Evolutionary conservation across 2,797 vertebrate species (phyloP), one percentile per base, ranked within the genome.

Genomic region (Trachops cirrhosus): DNA sequence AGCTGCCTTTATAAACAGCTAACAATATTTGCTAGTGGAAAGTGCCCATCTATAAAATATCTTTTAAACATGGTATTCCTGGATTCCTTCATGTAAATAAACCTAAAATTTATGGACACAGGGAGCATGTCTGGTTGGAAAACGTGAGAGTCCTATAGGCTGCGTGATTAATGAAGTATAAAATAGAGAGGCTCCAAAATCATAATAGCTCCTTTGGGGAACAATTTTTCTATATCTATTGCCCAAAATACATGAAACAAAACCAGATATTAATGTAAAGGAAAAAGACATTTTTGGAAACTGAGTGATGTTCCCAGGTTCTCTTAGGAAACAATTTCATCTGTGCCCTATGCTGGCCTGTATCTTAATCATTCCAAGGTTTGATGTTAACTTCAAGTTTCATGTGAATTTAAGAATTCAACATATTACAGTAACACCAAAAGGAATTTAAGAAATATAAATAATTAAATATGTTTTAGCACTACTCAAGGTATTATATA

Each of bases 381-480:
- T 50, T 34, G 5, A 24, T 37, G 4, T 44, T 34, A 11, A 62
- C 10, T 85, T 79, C 34, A 64, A 62, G 29, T 48, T 75, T 75
- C 29, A n/a, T 48, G 19, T n/a, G 44, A 48, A n/a, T 75, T 18
- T 64, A 64, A 64, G 32, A 64, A 64, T 64, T 64, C 41, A 87
- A 54, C 12, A 16, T 48, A 24, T 32, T 67, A 8, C 78, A 48
- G 37, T 74, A 71, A 89, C 26, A 50, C 21, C 64, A 54, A 52
- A 75, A 44, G 46, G 9, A 92, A 89, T 39, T 86, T 85, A 91
- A 84, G 34, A 88, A 95, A 70, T 39, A 73, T 8, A 94, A 91
- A 39, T 46, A 57, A 50, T 83, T 82, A 95, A 95, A 70, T 67
- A 52, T 34, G 64, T 68, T 74, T 68, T 48, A 67, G 9, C 12